Conservation (phyloP, 2,797 vertebrate species). For the Pseudotriccus pelzelni region DNA sequence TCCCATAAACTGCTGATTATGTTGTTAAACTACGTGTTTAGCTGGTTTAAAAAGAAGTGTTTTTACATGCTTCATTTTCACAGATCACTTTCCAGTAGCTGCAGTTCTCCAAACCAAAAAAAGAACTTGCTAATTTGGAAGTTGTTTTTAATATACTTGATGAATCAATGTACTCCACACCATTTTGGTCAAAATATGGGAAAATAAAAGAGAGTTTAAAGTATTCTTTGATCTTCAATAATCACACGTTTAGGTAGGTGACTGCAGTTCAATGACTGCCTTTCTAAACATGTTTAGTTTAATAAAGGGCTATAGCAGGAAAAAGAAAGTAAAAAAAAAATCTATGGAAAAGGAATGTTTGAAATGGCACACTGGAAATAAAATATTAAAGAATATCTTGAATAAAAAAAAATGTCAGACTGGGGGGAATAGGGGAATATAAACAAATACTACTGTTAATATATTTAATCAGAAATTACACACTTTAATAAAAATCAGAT, state of each 20-base stretch:
- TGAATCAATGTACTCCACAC: background rate
- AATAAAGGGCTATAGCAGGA: background rate
- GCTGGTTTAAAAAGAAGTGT: background rate
- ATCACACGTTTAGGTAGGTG: fast-evolving
- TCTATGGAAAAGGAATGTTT: background rate
- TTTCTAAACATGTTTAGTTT: background rate
- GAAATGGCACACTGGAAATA: background rate
- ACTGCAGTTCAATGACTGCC: background rate
- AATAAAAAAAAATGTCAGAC: background rate
- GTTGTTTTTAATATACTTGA: background rate
- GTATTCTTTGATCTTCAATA: background rate
- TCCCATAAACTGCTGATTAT: background rate
- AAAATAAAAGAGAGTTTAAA: background rate
- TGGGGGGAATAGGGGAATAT: constrained; percentile 2
- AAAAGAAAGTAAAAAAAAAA: background rate
- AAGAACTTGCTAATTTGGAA: fast-evolving
- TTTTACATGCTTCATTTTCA: background rate
- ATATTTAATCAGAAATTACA: constrained; percentile 65
- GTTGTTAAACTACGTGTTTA: background rate
- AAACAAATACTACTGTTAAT: constrained; percentile 33
- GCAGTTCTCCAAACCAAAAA: background rate
- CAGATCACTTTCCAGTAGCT: background rate
- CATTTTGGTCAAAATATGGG: background rate
- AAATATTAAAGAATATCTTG: background rate
- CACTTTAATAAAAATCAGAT: constrained; percentile 64